Conservation (phyloP, 2,888 invertebrate genomes). For the Nasonia oneida region DNA sequence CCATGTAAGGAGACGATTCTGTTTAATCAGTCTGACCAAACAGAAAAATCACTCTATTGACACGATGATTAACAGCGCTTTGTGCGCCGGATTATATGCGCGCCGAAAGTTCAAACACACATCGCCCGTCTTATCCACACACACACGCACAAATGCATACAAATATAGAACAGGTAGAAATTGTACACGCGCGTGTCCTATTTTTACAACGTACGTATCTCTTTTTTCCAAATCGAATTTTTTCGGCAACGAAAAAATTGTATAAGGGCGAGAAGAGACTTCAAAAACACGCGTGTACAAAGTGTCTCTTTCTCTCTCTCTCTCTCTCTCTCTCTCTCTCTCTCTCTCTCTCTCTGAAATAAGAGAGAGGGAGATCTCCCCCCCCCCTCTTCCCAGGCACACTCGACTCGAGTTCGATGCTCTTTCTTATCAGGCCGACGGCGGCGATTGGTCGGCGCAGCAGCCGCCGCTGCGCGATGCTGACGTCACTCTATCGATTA, state of each 20-base stretch:
- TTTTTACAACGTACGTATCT: background rate
- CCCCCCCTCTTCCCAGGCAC: background rate
- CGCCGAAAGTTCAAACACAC: background rate
- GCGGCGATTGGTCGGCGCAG: constrained; percentile 54
- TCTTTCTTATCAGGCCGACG: constrained; percentile 73
- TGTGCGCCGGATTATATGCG: background rate
- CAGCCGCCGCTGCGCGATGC: constrained; percentile 38
- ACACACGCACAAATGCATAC: no score
- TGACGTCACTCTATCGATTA: constrained; percentile 70
- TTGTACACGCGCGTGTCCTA: background rate
- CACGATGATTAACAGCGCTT: constrained; percentile 43
- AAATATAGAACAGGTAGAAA: background rate
- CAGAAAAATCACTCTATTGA: constrained; percentile 36
- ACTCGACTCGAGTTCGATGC: constrained; percentile 72
- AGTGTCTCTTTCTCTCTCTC: background rate
- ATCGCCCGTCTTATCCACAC: background rate
- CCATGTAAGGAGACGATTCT: background rate
- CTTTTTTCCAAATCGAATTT: background rate
- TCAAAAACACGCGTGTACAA: background rate
- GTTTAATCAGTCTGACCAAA: constrained; percentile 44
- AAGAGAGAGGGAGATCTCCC: background rate
- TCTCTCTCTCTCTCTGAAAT: no score
- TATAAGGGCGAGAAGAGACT: background rate
- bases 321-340: no score
- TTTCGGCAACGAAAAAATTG: no score